phyloP scores from a whole-genome alignment of 2,797 vertebrate genomes.

The Enteromius unitaeniatus region DNA sequence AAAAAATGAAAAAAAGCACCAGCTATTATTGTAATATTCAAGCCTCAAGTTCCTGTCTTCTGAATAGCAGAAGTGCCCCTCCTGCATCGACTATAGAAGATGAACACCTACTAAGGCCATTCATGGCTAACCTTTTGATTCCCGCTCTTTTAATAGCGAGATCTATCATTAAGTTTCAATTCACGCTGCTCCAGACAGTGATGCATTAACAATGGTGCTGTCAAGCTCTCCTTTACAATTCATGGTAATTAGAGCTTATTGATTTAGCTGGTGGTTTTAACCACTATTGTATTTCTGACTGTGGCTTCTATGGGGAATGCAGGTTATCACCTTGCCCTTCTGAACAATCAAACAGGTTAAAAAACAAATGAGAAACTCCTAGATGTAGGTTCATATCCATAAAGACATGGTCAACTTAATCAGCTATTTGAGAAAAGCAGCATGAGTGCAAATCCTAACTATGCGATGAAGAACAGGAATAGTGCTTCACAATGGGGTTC shows the following conservation, averaged over 20 bases:
- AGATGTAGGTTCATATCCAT: not conserved
- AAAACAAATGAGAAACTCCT: not conserved
- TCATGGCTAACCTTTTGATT: conserved; percentile 39
- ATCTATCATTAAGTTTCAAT: conserved; percentile 42
- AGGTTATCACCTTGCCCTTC: not conserved
- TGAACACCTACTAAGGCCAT: conserved; percentile 31
- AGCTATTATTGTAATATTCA: conserved; percentile 38
- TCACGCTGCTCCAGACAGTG: conserved; percentile 19
- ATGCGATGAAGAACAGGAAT: not conserved
- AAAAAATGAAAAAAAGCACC: conserved; percentile 28
- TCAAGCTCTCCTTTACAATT: conserved; percentile 46
- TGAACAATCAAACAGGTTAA: conserved; percentile 11
- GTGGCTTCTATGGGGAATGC: not conserved
- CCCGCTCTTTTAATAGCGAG: conserved; percentile 25
- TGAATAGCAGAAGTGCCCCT: conserved; percentile 24
- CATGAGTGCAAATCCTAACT: not conserved
- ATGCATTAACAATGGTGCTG: conserved; percentile 36
- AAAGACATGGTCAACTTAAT: not conserved
- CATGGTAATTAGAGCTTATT: conserved; percentile 50
- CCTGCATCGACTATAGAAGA: conserved; percentile 11
- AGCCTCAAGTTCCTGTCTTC: not conserved
- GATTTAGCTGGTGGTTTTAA: conserved; percentile 43
- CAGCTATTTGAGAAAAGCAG: conserved; percentile 8
- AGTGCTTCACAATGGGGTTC: not conserved
- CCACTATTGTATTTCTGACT: conserved; percentile 35